Evolutionary conservation across 2,888 invertebrate species (phyloP).

Genomic region (Rugalucina vietnamica): DNA sequence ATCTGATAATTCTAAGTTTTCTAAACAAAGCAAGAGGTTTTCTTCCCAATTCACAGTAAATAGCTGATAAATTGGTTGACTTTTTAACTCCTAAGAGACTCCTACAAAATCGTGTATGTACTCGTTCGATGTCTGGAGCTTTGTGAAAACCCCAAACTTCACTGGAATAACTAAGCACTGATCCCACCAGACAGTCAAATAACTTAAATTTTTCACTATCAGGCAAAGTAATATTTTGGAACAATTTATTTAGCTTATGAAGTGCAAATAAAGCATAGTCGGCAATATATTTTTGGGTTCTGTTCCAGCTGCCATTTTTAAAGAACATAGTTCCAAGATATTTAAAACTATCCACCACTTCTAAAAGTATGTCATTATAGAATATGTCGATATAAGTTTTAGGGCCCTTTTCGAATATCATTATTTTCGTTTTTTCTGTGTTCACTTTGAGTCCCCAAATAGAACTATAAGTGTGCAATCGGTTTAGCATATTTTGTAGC

Average conservation of each 20-base stretch:
- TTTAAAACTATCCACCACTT: background rate
- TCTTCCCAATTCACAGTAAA: background rate
- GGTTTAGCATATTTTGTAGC: background rate
- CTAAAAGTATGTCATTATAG: background rate
- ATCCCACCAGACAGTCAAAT: background rate
- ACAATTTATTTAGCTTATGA: background rate
- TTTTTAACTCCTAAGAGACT: background rate
- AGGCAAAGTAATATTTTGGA: background rate
- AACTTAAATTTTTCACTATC: background rate
- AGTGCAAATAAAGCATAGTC: background rate
- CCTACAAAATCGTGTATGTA: background rate
- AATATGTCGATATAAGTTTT: background rate
- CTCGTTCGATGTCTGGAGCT: background rate
- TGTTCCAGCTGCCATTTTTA: background rate
- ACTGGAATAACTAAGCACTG: background rate
- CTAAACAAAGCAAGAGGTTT: background rate
- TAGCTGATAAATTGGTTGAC: background rate
- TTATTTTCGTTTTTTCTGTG: slow-evolving; percentile 7
- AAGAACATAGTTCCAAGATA: slow-evolving; percentile 17
- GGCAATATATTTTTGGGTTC: background rate
- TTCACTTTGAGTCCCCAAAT: background rate
- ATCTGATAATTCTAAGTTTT: slow-evolving; percentile 1
- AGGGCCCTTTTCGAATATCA: background rate
- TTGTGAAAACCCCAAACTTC: background rate
- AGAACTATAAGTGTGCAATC: background rate